Conservation (phyloP, 2,888 invertebrate genomes). For the Psylliodes chrysocephalus region DNA sequence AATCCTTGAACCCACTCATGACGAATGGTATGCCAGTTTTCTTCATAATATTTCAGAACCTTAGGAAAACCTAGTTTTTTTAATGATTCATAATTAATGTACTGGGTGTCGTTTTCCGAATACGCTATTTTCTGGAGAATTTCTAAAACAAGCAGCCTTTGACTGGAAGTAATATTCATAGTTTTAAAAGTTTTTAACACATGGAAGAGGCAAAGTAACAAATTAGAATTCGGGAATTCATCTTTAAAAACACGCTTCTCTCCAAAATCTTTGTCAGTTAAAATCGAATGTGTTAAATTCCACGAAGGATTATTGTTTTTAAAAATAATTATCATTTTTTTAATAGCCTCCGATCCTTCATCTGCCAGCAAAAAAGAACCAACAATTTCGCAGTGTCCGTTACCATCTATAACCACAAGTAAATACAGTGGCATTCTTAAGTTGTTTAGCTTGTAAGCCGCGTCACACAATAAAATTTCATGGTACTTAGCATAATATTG, state of each 20-base stretch:
- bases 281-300: constrained; percentile 9
- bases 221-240: constrained; percentile 22
- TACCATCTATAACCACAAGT: constrained; percentile 22
- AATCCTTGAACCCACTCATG: constrained; percentile 23
- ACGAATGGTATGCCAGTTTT: constrained; percentile 28
- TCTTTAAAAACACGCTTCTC: constrained; percentile 19
- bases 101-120: constrained; percentile 17
- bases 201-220: constrained; percentile 28
- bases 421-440: constrained; percentile 30
- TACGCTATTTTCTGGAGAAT: constrained; percentile 23
- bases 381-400: constrained; percentile 24
- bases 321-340: constrained; percentile 22
- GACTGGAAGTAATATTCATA: constrained; percentile 23
- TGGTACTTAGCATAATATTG: not conserved
- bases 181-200: constrained; percentile 30
- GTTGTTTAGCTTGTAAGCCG: constrained; percentile 20
- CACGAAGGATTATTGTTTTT: constrained; percentile 21
- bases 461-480: constrained; percentile 1
- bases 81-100: constrained; percentile 18
- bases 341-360: constrained; percentile 17
- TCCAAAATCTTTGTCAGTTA: constrained; percentile 25
- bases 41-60: constrained; percentile 20
- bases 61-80: constrained; percentile 15
- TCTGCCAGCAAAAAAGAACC: constrained; percentile 22
- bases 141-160: constrained; percentile 14